Evolutionary conservation across 2,797 vertebrate species (phyloP).

Genomic region (Kryptolebias ocellatus): DNA sequence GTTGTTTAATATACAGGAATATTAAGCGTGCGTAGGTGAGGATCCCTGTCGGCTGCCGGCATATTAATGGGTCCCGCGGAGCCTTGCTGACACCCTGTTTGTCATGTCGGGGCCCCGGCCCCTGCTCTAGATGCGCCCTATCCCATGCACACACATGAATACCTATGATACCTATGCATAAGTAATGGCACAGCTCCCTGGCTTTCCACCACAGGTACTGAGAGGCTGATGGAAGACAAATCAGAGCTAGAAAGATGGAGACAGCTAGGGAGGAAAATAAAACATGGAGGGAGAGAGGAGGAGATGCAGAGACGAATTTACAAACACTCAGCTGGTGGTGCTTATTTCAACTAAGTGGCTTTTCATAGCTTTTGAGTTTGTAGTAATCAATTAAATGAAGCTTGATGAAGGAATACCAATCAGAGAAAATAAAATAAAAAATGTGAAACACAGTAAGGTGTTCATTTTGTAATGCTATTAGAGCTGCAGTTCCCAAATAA

Average conservation of each 20-base stretch:
- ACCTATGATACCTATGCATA: constrained; percentile 89
- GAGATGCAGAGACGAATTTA: constrained; percentile 47
- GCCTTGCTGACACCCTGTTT: constrained; percentile 84
- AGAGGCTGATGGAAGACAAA: constrained; percentile 74
- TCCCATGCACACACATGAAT: constrained; percentile 84
- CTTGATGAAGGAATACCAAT: constrained; percentile 9
- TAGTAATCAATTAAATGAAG: constrained; percentile 26
- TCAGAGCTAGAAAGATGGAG: constrained; percentile 61
- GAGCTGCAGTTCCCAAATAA: constrained; percentile 1
- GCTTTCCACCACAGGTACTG: constrained; percentile 49
- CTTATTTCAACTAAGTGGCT: constrained; percentile 42
- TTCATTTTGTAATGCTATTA: background rate
- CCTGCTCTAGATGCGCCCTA: constrained; percentile 72
- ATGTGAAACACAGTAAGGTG: background rate
- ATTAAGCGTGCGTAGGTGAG: constrained; percentile 81
- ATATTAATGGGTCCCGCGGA: constrained; percentile 82
- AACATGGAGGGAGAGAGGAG: constrained; percentile 41
- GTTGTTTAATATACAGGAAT: constrained; percentile 88
- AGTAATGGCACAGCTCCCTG: constrained; percentile 80
- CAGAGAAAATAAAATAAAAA: background rate
- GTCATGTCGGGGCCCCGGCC: constrained; percentile 80
- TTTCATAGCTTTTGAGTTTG: constrained; percentile 3
- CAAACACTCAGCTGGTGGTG: constrained; percentile 29
- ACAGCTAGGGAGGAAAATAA: constrained; percentile 57
- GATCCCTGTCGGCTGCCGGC: constrained; percentile 78